Percentiles rank a stretch among this genome's conserved stretches.
Evolutionary conservation across 2,888 invertebrate species (phyloP).

Genomic region (Lasioglossum malachurum): DNA sequence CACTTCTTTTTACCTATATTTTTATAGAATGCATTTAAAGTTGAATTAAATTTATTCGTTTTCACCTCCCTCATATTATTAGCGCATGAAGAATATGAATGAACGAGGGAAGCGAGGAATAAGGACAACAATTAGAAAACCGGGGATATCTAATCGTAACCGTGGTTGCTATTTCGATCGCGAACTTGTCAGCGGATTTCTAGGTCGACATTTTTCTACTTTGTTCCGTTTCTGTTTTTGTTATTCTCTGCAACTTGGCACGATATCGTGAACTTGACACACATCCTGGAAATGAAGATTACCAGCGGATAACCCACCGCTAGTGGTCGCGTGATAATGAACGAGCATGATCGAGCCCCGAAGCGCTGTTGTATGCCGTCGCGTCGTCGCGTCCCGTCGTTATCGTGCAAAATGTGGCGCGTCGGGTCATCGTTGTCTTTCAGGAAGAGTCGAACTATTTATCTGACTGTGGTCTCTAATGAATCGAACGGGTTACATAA

Average conservation of each 20-base stretch:
- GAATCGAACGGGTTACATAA: conserved; percentile 1
- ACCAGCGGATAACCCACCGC: not conserved
- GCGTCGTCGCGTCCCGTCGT: not conserved
- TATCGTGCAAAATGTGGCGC: conserved; percentile 2
- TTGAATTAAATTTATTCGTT: too few species aligned
- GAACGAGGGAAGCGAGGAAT: not conserved
- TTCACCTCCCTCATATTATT: not conserved
- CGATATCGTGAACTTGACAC: conserved; percentile 28
- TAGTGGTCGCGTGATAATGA: conserved; percentile 22
- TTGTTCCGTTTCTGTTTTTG: not conserved
- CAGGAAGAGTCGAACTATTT: not conserved
- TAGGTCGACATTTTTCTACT: not conserved
- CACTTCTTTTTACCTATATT: too few species aligned
- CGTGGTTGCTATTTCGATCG: not conserved
- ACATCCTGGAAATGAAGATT: conserved; percentile 14
- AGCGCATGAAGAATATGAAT: not conserved
- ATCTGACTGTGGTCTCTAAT: conserved; percentile 11
- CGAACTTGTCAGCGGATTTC: not conserved
- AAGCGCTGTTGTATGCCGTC: not conserved
- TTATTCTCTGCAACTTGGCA: not conserved
- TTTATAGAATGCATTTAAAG: not conserved
- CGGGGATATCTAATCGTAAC: not conserved
- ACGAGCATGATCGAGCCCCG: conserved; percentile 8
- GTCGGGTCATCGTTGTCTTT: not conserved
- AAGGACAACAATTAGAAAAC: not conserved